phyloP scores from a whole-genome alignment of 2,797 vertebrate species.

The Crenichthys baileyi region DNA sequence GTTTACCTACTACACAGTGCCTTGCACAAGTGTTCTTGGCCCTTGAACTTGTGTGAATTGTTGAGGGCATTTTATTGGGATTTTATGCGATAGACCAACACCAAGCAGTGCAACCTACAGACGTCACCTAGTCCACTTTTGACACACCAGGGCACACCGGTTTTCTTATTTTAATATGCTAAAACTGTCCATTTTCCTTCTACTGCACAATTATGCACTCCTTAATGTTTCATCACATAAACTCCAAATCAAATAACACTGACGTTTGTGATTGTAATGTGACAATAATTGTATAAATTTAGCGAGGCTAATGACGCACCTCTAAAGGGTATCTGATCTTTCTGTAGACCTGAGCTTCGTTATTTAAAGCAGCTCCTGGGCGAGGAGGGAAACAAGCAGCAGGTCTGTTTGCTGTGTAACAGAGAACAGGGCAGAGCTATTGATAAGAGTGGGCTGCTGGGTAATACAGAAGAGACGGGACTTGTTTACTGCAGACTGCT shows the following conservation, averaged over 20 bases:
- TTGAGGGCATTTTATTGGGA: background rate
- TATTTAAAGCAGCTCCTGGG: slow-evolving; percentile 17
- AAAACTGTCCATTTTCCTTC: background rate
- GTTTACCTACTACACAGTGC: too few relatives aligned
- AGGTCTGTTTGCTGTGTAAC: slow-evolving; percentile 52
- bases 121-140: background rate
- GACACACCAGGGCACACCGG: too few relatives aligned
- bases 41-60: background rate
- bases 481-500: slow-evolving; percentile 52
- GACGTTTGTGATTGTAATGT: background rate
- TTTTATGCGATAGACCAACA: too few relatives aligned
- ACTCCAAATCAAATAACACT: background rate
- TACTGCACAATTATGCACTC: background rate
- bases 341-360: background rate
- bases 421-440: slow-evolving; percentile 21
- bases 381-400: slow-evolving; percentile 49
- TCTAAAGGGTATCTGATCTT: background rate
- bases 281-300: background rate
- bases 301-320: background rate
- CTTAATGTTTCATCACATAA: background rate
- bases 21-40: too few relatives aligned
- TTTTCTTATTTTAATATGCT: too few relatives aligned
- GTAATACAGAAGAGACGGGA: slow-evolving; percentile 45
- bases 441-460: slow-evolving; percentile 55
- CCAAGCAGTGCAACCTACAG: background rate